These are phyloP conservation scores for Cathartes aura DNA, from an alignment of 2,113 vertebrate species.

Conservation along the genomic window DNA sequence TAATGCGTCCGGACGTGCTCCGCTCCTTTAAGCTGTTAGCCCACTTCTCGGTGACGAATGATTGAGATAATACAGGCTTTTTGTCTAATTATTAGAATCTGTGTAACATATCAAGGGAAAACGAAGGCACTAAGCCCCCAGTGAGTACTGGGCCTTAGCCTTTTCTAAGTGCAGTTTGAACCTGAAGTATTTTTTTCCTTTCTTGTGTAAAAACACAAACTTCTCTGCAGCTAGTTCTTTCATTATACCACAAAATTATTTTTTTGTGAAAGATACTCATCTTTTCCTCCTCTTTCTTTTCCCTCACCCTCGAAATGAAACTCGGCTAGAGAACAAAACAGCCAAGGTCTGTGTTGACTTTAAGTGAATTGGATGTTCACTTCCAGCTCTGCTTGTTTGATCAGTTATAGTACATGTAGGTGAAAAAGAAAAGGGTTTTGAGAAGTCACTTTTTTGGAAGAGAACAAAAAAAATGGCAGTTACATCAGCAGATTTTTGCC, in stretches of 20 bases:
- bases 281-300: not conserved
- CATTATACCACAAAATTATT: not conserved
- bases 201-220: not conserved
- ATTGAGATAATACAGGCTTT: accelerated
- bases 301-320: not conserved
- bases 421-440: not conserved
- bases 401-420: accelerated
- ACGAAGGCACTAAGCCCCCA: accelerated
- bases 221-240: not conserved
- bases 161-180: not conserved
- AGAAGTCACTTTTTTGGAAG: not conserved
- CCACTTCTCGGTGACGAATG: accelerated
- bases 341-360: not conserved
- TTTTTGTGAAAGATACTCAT: not conserved
- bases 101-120: accelerated
- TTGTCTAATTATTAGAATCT: too few species aligned
- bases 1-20: accelerated
- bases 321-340: not conserved
- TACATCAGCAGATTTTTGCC: not conserved
- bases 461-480: not conserved
- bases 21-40: accelerated
- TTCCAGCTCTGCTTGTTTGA: not conserved
- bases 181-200: not conserved
- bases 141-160: accelerated
- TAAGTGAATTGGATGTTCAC: accelerated